These are phyloP conservation scores for Pteronura brasiliensis DNA, from an alignment of 2,113 vertebrate genomes.

Conservation along the genomic window DNA sequence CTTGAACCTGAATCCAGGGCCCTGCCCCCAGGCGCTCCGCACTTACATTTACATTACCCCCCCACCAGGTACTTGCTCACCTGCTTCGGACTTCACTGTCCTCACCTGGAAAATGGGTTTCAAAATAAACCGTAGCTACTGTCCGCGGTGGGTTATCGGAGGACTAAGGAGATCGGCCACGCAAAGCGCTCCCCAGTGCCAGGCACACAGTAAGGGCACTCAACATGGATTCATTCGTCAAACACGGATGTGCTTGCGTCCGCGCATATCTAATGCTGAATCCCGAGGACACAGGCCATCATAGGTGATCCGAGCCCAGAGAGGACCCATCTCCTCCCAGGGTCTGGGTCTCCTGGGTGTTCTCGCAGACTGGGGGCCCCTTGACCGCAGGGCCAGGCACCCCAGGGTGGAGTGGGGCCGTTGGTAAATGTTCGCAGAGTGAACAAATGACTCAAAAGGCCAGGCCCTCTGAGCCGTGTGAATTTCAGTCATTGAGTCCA, in stretches of 20 bases:
- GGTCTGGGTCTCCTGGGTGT: neutral
- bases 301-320: neutral
- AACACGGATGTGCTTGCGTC: neutral
- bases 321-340: neutral
- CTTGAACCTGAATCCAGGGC: neutral
- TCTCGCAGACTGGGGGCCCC: neutral
- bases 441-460: neutral
- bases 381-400: neutral
- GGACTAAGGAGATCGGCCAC: neutral
- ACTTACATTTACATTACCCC: neutral
- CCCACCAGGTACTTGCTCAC: neutral
- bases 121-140: neutral
- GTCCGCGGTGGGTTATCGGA: neutral
- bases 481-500: neutral
- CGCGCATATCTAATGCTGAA: neutral
- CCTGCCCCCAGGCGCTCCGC: neutral
- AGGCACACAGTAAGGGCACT: neutral
- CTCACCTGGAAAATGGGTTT: slow-evolving; percentile 6
- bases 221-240: neutral
- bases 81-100: neutral
- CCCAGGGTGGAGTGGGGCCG: neutral
- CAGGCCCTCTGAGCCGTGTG: neutral
- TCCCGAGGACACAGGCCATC: neutral
- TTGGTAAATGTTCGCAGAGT: neutral
- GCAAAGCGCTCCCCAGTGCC: neutral